Evolutionary conservation across 37 sponge, comb jelly and placozoan genomes (phyloP), one percentile per base, ranked within the genome.

Genomic region (Cliona cf. orientalis): DNA sequence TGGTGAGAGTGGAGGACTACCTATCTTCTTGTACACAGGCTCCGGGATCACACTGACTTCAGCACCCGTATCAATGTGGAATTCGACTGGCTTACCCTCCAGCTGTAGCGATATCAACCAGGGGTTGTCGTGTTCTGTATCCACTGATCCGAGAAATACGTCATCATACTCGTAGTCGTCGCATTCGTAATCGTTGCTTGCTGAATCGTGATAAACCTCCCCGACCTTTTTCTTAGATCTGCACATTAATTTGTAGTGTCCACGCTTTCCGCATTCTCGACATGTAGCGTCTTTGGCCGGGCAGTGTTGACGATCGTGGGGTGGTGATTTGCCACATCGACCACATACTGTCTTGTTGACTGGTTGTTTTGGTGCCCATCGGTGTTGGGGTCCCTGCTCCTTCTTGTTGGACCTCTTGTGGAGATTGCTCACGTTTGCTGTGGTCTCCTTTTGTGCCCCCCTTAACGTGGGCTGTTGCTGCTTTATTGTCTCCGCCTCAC

Each of bases 31-130:
- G 22, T 33, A 78, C 66, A 63, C 26, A 11, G 45, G 2, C 46
- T 78, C 79, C 9, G 79, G 79, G 46, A 78, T 40, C 35, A 64
- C 79, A 6, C 25, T 71, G 19, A 71, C 72, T 14, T 71, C 72
- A 6, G 72, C 72, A 23, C 69, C 69, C 35, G 69, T 68, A 41
- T 68, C 69, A 6, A 71, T 45, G 42, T 71, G 42, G 5, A 71
- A 42, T 42, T 45, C 34, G 40, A 67, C 40, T 7, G 40, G 39
- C 5, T 19, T 34, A 28, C 44, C n/a, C 44, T 49, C 17, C 14
- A 49, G 55, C 62, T 12, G 6, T 32, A 61, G 25, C 28, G 25
- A 61, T 61, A 61, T n/a, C n/a, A n/a, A n/a, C 62, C 62, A 61
- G 5, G 25, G 62, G 31, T 61, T 61, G 11, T 26, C 23, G n/a